phyloP scores from a whole-genome alignment of 64 coral and sea anemone genomes.

The Montipora efflorescens region DNA sequence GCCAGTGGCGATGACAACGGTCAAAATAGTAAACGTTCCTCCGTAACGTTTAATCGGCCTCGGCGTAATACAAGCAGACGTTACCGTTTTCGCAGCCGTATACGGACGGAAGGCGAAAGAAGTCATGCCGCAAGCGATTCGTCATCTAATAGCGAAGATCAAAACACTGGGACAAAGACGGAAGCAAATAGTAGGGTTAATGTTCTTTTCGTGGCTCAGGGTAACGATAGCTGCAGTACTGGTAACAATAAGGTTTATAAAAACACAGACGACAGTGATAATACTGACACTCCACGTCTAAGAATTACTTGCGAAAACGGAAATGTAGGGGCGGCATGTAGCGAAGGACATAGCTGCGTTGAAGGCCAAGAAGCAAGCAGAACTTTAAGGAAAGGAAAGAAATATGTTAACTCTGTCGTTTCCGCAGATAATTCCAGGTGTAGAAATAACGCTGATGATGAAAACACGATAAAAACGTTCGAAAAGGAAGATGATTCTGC shows the following conservation, averaged over 20 bases:
- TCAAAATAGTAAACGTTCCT: neutral
- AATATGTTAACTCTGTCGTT: neutral
- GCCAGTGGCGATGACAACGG: neutral
- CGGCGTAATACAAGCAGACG: neutral
- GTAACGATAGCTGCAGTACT: neutral
- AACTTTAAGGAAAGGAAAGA: neutral
- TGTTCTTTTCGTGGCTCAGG: neutral
- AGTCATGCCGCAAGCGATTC: neutral
- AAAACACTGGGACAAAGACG: neutral
- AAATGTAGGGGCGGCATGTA: neutral
- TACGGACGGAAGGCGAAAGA: neutral
- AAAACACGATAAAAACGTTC: neutral
- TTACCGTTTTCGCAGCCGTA: conserved; percentile 7
- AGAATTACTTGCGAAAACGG: neutral
- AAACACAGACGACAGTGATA: neutral
- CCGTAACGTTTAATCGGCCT: conserved; percentile 5
- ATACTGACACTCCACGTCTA: neutral
- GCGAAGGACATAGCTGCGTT: neutral
- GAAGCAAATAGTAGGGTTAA: neutral
- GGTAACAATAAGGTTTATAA: neutral
- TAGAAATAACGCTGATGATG: neutral
- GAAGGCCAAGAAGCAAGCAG: neutral
- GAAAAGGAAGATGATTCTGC: neutral
- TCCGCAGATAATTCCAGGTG: neutral
- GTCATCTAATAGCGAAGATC: neutral